Percentiles rank a stretch among this genome's conserved stretches.
Evolutionary conservation across 2,113 vertebrate genomes (phyloP).

Genomic region (Cyphomyrus discorhynchus): DNA sequence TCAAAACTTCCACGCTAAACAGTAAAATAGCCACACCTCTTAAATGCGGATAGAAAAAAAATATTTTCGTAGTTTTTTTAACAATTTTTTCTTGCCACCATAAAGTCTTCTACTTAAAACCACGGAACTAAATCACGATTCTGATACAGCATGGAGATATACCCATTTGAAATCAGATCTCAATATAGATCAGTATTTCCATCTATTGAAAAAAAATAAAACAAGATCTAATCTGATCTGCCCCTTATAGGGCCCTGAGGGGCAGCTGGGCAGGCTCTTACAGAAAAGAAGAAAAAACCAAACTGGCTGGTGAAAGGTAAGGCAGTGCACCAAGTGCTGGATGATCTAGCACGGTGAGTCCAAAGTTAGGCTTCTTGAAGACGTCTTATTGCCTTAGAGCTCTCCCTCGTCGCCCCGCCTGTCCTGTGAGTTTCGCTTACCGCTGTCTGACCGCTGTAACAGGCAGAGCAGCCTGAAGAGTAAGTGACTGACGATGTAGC

Average conservation of each 20-base stretch:
- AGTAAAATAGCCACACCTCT: neutral
- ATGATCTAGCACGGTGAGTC: neutral
- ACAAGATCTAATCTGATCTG: neutral
- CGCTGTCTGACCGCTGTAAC: neutral
- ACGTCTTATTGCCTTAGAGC: neutral
- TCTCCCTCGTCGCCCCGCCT: neutral
- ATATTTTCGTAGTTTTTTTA: neutral
- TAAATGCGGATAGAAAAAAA: neutral
- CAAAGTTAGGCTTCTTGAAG: neutral
- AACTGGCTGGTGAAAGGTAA: neutral
- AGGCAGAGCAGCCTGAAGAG: neutral
- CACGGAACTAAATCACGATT: neutral
- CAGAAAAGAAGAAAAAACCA: neutral
- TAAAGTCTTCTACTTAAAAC: neutral
- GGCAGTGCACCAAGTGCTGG: neutral
- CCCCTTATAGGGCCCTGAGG: neutral
- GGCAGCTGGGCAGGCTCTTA: neutral
- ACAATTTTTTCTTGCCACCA: neutral
- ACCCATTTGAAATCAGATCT: neutral
- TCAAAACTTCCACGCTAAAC: neutral
- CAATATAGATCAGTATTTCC: neutral
- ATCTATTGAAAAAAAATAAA: neutral
- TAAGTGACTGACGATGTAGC: constrained; percentile 12
- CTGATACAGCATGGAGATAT: neutral
- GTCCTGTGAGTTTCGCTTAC: neutral